Conservation (phyloP, 2,888 invertebrate genomes). For the Platypus cylindrus region DNA sequence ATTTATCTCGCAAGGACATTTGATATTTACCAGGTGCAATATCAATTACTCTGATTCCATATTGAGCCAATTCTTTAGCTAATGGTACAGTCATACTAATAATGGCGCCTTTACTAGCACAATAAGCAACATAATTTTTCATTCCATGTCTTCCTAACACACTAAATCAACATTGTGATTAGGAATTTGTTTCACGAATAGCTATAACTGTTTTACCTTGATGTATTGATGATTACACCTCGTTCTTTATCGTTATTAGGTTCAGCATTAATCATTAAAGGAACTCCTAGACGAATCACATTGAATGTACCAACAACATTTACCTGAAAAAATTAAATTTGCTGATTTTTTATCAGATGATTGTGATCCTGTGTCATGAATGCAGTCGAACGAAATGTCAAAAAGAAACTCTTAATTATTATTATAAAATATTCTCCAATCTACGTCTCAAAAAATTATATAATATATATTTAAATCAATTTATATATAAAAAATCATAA, state of each 20-base stretch:
- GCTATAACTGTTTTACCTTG: slow-evolving; percentile 9
- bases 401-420: too few species aligned
- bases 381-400: too few species aligned
- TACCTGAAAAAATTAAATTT: too few species aligned
- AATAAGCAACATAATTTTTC: slow-evolving; percentile 4
- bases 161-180: slow-evolving; percentile 6
- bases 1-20: too few species aligned
- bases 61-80: slow-evolving; percentile 9
- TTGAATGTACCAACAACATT: slow-evolving; percentile 13
- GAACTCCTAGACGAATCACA: slow-evolving; percentile 8
- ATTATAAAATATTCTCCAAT: too few species aligned
- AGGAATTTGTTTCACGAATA: too few species aligned
- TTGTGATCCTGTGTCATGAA: too few species aligned
- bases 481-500: too few species aligned
- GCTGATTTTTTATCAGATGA: too few species aligned
- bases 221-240: slow-evolving; percentile 12
- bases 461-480: too few species aligned
- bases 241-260: slow-evolving; percentile 8
- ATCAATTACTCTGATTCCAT: slow-evolving; percentile 12
- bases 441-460: too few species aligned
- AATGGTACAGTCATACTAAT: slow-evolving; percentile 8
- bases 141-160: slow-evolving; percentile 5
- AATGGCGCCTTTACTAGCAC: slow-evolving; percentile 12
- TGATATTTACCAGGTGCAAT: slow-evolving; percentile 11
- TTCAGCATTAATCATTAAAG: slow-evolving; percentile 8